These are phyloP conservation scores for Asbolus verrucosus DNA, from an alignment of 1,140 invertebrate species.

Conservation along the genomic window DNA sequence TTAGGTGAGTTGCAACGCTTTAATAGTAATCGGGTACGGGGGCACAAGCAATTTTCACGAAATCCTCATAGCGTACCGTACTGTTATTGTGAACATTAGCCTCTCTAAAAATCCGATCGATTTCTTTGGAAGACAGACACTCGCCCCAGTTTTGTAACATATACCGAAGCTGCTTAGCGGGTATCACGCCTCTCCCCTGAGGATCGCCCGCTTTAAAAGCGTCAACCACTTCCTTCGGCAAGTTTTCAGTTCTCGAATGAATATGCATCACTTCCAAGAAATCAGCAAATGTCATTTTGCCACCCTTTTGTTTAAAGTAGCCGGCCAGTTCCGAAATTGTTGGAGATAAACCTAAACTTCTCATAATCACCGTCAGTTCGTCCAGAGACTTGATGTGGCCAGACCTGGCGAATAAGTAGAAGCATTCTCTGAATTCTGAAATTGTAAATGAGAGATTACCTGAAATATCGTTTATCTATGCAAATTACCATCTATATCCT, in stretches of 20 bases:
- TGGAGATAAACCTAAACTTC: constrained; percentile 92
- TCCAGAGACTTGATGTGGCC: constrained; percentile 89
- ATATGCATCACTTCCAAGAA: constrained; percentile 96
- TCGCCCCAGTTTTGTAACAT: constrained; percentile 93
- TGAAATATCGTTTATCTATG: no score
- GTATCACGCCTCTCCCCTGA: constrained; percentile 79
- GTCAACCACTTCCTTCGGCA: constrained; percentile 88
- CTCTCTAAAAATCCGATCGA: constrained; percentile 94
- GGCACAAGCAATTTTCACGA: constrained; percentile 93
- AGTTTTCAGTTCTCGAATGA: constrained; percentile 86
- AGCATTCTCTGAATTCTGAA: constrained; percentile 95
- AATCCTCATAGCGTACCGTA: constrained; percentile 90
- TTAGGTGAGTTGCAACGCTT: constrained; percentile 46
- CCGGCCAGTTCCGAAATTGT: constrained; percentile 90
- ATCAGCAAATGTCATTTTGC: constrained; percentile 95
- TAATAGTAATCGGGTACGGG: constrained; percentile 95
- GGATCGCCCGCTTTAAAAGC: constrained; percentile 90
- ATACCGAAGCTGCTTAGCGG: constrained; percentile 86
- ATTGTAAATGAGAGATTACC: constrained; percentile 49
- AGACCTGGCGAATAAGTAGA: constrained; percentile 90
- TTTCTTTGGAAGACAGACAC: constrained; percentile 89
- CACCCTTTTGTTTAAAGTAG: constrained; percentile 79
- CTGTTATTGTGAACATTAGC: constrained; percentile 88
- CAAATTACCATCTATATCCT: constrained; percentile 87
- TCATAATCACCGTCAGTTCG: constrained; percentile 93